Evolutionary conservation across 1,140 invertebrate genomes (phyloP).

Genomic region (Drosophila bocqueti): DNA sequence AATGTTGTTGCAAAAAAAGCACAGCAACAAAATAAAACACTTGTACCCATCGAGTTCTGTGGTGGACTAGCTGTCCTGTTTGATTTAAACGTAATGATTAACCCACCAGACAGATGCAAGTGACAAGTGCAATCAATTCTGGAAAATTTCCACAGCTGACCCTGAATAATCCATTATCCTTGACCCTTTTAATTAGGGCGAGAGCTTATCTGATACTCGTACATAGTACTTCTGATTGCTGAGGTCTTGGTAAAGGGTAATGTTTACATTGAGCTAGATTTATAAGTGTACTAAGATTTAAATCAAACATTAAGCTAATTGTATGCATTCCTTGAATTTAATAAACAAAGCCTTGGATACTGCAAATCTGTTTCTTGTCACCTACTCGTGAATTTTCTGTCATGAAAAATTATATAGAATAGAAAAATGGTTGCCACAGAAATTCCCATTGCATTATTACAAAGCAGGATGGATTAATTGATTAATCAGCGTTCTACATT

Average conservation of each 20-base stretch:
- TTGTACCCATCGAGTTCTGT: constrained; percentile 41
- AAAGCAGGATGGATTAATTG: background rate
- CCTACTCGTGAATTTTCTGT: background rate
- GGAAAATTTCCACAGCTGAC: constrained; percentile 59
- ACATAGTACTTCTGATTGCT: constrained; percentile 17
- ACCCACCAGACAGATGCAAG: constrained; percentile 35
- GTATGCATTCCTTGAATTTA: background rate
- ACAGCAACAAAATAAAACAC: constrained; percentile 29
- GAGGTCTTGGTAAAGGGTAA: constrained; percentile 12
- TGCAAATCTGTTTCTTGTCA: no score
- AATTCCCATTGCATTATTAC: background rate
- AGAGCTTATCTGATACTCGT: constrained; percentile 28
- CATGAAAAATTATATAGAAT: background rate
- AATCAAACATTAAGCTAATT: background rate
- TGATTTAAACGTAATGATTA: constrained; percentile 82
- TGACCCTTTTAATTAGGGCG: constrained; percentile 47
- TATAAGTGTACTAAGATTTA: background rate
- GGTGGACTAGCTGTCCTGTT: constrained; percentile 51
- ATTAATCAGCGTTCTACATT: background rate
- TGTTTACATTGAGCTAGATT: constrained; percentile 13
- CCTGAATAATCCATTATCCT: constrained; percentile 55
- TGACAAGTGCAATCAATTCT: constrained; percentile 63
- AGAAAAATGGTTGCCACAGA: background rate
- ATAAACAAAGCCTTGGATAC: no score
- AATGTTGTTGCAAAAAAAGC: constrained; percentile 73